phyloP scores from a whole-genome alignment of 2,113 vertebrate species.

The Gila orcuttii region DNA sequence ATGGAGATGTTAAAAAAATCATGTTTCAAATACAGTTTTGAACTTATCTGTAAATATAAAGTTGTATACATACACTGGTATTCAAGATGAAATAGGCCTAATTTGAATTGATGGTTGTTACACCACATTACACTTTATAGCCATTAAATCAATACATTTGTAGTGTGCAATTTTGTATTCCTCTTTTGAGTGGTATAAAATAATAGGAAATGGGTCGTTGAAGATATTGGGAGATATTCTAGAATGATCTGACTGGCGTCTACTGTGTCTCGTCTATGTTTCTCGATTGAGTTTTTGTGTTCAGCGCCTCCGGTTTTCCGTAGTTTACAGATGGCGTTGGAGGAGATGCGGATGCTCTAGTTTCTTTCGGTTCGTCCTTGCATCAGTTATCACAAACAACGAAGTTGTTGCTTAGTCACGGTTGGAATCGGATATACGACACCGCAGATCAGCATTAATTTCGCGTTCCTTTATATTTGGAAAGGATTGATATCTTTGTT shows the following conservation, averaged over 20 bases:
- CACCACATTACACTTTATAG: not conserved
- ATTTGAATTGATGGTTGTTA: not conserved
- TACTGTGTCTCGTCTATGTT: not conserved
- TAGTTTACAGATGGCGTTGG: slow-evolving; percentile 20
- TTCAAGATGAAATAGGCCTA: no score
- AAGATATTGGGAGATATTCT: no score
- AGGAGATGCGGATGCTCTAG: not conserved
- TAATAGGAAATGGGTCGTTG: not conserved
- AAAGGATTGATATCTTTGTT: slow-evolving; percentile 27
- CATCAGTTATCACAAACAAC: not conserved
- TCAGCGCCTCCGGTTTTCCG: not conserved
- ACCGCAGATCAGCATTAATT: not conserved
- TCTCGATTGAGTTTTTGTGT: not conserved
- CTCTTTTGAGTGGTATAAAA: not conserved
- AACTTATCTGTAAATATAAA: no score
- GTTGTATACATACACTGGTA: no score
- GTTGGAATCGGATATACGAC: not conserved
- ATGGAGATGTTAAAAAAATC: no score
- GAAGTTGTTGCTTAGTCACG: not conserved
- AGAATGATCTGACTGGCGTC: not conserved
- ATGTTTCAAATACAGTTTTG: no score
- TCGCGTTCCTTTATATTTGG: slow-evolving; percentile 3
- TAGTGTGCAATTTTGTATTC: not conserved
- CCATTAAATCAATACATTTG: not conserved
- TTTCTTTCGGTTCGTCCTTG: not conserved